Evolutionary conservation across 2,797 vertebrate species (phyloP), one percentile per base, ranked within the genome.

Genomic region (Pangasius macronema): DNA sequence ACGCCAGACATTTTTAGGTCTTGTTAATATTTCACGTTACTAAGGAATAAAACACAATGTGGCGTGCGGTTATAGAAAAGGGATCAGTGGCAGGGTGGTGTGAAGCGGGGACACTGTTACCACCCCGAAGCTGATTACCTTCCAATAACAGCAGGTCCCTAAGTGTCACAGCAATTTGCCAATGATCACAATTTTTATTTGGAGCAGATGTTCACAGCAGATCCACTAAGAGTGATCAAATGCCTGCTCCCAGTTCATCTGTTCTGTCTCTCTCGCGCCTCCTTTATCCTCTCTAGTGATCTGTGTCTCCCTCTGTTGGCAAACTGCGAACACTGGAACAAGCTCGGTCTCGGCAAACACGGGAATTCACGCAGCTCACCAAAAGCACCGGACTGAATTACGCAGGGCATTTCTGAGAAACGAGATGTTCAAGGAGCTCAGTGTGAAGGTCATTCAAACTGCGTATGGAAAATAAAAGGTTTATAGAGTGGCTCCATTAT

Each of bases 291-390:
- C 20, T 59, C 3, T 57, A 24, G 10, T 72, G 80, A 70, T 68
- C 70, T 83, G 5, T 85, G 80, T 86, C 87, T 86, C 87, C 87
- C 80, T 83, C 87, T 86, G 51, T 11, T 88, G 87, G 49, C 5
- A 36, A 6, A 77, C 3, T 14, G 39, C 36, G 13, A 55, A 24
- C 67, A 39, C 55, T 65, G 10, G 27, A 22, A 49, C 11, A 27
- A 16, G 13, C 20, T 27, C 11, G 0, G 0, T 63, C 55, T 61
- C 27, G 6, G 16, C 0, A 36, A 80, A 57, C 30, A 59, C 14
- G 0, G 49, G n/a, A 57, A 33, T 33, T 55, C 75, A 33, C 8
- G 5, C n/a, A 33, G 27, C 16, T 76, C 46, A 51, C 14, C 13
- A 2, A 8, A 18, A 57, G 30, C 36, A 11, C 20, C 24, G 53